These are phyloP conservation scores for Dufourea novaeangliae DNA, from an alignment of 1,140 invertebrate species.

Conservation along the genomic window DNA sequence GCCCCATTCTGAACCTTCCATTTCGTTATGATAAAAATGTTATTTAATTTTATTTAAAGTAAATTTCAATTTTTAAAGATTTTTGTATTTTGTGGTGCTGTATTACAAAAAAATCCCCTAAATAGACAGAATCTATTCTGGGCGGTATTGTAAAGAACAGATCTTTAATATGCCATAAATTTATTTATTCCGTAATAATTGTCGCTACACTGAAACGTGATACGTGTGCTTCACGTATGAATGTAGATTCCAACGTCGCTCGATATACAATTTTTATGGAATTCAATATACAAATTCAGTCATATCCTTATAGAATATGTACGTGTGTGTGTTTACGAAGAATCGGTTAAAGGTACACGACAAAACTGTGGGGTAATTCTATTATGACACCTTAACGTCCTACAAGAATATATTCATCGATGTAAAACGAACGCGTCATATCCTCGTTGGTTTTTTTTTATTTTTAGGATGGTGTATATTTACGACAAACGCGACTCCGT, in stretches of 20 bases:
- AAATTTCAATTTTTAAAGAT: too few relatives aligned
- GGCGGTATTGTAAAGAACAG: too few relatives aligned
- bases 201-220: conserved; percentile 45
- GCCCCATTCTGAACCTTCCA: too few relatives aligned
- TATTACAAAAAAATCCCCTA: too few relatives aligned
- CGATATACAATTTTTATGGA: conserved; percentile 43
- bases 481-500: too few relatives aligned
- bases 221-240: conserved; percentile 43
- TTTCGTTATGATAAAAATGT: too few relatives aligned
- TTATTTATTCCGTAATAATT: conserved; percentile 52
- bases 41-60: too few relatives aligned
- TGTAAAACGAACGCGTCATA: conserved; percentile 8
- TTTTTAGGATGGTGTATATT: too few relatives aligned
- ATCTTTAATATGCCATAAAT: conserved; percentile 47
- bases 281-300: conserved; percentile 51
- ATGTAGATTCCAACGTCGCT: conserved; percentile 16
- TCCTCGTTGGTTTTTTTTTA: not conserved
- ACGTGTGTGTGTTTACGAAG: conserved; percentile 6
- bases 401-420: conserved; percentile 34
- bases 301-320: conserved; percentile 31
- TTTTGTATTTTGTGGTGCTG: too few relatives aligned
- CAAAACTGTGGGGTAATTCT: conserved; percentile 8
- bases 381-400: conserved; percentile 11
- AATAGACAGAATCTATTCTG: too few relatives aligned
- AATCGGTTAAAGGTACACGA: conserved; percentile 45